These are phyloP conservation scores for Oncorhynchus masou DNA, from an alignment of 2,113 vertebrate species.

Conservation along the genomic window DNA sequence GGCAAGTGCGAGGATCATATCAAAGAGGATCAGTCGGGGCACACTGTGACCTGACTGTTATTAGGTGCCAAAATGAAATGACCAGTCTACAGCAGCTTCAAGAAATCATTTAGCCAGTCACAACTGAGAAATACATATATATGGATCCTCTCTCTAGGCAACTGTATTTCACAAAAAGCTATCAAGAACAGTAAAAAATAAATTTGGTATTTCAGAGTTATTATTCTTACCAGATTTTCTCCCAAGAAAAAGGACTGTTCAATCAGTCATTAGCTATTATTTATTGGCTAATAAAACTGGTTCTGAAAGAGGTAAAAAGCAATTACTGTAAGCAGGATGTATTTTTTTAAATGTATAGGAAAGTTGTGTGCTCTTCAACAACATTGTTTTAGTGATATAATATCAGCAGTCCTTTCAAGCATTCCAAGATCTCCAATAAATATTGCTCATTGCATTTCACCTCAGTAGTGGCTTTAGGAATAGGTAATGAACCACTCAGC, in stretches of 20 bases:
- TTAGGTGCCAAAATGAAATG: conserved; percentile 68
- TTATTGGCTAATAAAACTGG: not conserved
- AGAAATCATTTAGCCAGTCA: conserved; percentile 65
- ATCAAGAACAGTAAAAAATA: not conserved
- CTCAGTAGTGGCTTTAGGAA: not conserved
- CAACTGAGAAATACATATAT: conserved; percentile 38
- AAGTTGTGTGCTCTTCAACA: no score
- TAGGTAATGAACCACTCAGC: not conserved
- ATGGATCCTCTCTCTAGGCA: not conserved
- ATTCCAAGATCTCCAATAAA: not conserved
- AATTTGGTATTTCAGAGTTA: not conserved
- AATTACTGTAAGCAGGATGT: no score
- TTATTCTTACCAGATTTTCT: not conserved
- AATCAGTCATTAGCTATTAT: not conserved
- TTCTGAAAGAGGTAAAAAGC: no score
- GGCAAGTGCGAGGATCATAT: conserved; percentile 63
- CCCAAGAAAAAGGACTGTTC: not conserved
- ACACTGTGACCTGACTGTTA: conserved; percentile 61
- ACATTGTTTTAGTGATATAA: not conserved
- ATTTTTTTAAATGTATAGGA: fast-evolving
- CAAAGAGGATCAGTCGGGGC: conserved; percentile 64
- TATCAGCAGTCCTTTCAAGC: not conserved
- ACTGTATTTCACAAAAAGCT: not conserved
- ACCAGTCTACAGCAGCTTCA: conserved; percentile 50
- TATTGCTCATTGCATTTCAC: not conserved